Evolutionary conservation across 2,888 invertebrate species (phyloP).

Genomic region (Chymomyza procnemis): DNA sequence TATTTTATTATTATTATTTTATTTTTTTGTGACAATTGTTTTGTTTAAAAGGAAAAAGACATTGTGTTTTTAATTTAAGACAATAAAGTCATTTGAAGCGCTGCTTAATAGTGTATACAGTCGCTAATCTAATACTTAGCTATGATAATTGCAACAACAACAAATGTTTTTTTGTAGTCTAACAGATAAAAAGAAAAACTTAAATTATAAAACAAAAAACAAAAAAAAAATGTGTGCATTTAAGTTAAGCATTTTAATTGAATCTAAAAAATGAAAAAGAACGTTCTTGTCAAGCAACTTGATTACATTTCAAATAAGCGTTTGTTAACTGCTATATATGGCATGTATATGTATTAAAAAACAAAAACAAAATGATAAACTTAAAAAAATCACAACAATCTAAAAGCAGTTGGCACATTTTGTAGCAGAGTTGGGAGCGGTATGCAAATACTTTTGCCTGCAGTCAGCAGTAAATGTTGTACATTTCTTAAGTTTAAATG

Average conservation of each 20-base stretch:
- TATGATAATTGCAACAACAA: slow-evolving; percentile 19
- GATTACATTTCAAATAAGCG: background rate
- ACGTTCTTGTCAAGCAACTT: background rate
- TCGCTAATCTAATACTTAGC: slow-evolving; percentile 21
- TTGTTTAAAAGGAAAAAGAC: slow-evolving; percentile 47
- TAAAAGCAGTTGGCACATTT: too few relatives aligned
- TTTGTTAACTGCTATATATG: background rate
- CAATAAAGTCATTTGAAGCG: slow-evolving; percentile 48
- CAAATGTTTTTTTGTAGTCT: slow-evolving; percentile 41
- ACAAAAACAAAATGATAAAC: background rate
- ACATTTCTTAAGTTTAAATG: too few relatives aligned
- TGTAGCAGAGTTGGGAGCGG: too few relatives aligned
- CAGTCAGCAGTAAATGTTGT: too few relatives aligned
- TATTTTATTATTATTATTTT: slow-evolving; percentile 15
- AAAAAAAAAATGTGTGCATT: slow-evolving; percentile 28
- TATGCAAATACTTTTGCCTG: too few relatives aligned
- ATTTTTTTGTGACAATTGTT: slow-evolving; percentile 2
- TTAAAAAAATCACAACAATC: background rate
- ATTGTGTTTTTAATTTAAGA: slow-evolving; percentile 49
- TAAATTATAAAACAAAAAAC: slow-evolving; percentile 33
- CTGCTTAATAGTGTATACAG: background rate
- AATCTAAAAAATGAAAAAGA: background rate
- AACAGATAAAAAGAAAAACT: slow-evolving; percentile 12
- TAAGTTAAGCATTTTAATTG: background rate
- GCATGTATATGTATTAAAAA: background rate